Base-by-base conservation (phyloP, 2,113 vertebrate genomes). In the Phycodurus eques region DNA sequence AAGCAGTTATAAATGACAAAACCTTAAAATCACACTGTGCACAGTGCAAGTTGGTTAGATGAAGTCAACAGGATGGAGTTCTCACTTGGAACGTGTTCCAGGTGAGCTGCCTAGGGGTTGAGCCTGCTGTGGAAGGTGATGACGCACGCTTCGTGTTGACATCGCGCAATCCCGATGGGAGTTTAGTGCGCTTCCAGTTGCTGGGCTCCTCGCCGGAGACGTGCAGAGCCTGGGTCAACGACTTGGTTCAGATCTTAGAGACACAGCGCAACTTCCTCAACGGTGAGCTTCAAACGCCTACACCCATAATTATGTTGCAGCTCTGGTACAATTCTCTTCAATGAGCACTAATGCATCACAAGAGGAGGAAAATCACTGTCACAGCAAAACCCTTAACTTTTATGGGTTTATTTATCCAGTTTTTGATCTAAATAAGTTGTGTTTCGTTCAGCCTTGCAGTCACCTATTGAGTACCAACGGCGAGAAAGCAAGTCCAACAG, bases 391-490 rank as follows among this genome's bases (percentile, higher is more conserved):
- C 12, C 22, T 12, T 5, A 57, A 12, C n/a, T 57, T 22, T 27
- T 27, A 57, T 57, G 27, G 27, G 27, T 27, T 27, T 12, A 3
- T 17, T 8, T 61, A 35, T 9, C 19, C 17, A 62, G 19, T 19
- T 22, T 8, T 2, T 43, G 22, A 11, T 59, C n/a, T 5, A 15
- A 51, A 51, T 51, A 59, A 20, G 6, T n/a, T 57, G 3, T 78
- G 33, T 75, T 57, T 77, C 39, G 73, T 72, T 13, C 82, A 97
- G 96, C 96, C 67, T 85, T 96, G 87, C 95, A 96, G 87, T 97
- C 95, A 0, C 96, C 96, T 20, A 97, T 97, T 51, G 95, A 96
- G 83, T 97, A 97, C 91, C 95, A 96, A 88, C 93, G 95, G 20
- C 87, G 93, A 31, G 96, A 97, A 86, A 95, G 93, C 87, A 95